Conservation (phyloP, 2,797 vertebrate genomes). For the Phataginus tricuspis region DNA sequence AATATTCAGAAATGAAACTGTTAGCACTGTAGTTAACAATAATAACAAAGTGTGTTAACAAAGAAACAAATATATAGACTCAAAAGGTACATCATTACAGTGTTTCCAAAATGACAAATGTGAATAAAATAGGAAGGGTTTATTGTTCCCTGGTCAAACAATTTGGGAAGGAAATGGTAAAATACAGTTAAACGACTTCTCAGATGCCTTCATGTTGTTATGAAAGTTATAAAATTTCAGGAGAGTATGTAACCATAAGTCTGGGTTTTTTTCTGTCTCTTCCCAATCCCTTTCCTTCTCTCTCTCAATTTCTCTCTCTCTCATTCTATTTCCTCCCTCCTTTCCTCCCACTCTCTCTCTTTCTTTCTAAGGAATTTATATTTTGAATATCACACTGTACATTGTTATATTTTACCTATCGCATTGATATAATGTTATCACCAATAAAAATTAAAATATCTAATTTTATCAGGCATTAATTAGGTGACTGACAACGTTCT, state of each 20-base stretch:
- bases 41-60: background rate
- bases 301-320: accelerated
- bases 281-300: too few relatives aligned
- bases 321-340: background rate
- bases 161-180: background rate
- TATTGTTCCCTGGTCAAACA: background rate
- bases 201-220: background rate
- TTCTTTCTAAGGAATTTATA: background rate
- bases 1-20: slow-evolving; percentile 18
- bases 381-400: background rate
- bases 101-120: background rate
- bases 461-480: background rate
- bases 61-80: background rate
- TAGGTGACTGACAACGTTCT: background rate
- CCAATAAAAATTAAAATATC: background rate
- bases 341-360: background rate
- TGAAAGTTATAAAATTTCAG: background rate
- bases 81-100: background rate
- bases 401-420: background rate
- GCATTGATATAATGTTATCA: background rate
- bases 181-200: background rate
- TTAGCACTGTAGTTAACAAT: slow-evolving; percentile 48
- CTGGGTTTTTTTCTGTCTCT: background rate
- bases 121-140: too few relatives aligned
- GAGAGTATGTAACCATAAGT: background rate